A percentile compares a stretch with the other conserved stretches of the same genome.
These are phyloP conservation scores for Champsocephalus esox DNA, from an alignment of 2,797 vertebrate genomes.

Conservation along the genomic window DNA sequence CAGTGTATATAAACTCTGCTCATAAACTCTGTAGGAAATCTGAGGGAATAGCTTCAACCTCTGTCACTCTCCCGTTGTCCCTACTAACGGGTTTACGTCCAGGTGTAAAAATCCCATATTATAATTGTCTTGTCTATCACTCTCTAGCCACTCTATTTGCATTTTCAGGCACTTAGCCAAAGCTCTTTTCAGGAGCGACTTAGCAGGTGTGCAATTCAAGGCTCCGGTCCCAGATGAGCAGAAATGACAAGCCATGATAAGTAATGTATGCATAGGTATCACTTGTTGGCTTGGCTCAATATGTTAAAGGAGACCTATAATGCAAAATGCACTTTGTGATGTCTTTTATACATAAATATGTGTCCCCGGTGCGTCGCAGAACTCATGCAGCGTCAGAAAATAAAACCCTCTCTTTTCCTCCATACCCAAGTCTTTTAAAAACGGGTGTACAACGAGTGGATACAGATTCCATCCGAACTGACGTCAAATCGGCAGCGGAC, in stretches of 20 bases:
- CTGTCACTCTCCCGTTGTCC: constrained; percentile 53
- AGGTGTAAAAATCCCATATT: constrained; percentile 44
- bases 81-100: constrained; percentile 53
- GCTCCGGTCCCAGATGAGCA: not conserved
- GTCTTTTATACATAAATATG: too few species aligned
- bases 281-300: not conserved
- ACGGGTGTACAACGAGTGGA: too few species aligned
- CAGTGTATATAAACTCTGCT: constrained; percentile 56
- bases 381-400: too few species aligned
- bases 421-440: too few species aligned
- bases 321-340: too few species aligned
- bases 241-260: not conserved
- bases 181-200: not conserved
- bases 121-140: constrained; percentile 28
- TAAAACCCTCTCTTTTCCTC: too few species aligned
- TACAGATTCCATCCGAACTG: too few species aligned
- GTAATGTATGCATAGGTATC: not conserved
- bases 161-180: constrained; percentile 12
- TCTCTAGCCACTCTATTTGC: constrained; percentile 21
- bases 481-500: too few species aligned
- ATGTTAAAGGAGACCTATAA: not conserved
- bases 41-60: constrained; percentile 51
- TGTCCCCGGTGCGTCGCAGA: too few species aligned
- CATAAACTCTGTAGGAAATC: constrained; percentile 54
- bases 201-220: not conserved